Percentiles rank a stretch among this genome's conserved stretches.
Evolutionary conservation across 2,797 vertebrate species (phyloP).

Genomic region (Tarsius wallacei): DNA sequence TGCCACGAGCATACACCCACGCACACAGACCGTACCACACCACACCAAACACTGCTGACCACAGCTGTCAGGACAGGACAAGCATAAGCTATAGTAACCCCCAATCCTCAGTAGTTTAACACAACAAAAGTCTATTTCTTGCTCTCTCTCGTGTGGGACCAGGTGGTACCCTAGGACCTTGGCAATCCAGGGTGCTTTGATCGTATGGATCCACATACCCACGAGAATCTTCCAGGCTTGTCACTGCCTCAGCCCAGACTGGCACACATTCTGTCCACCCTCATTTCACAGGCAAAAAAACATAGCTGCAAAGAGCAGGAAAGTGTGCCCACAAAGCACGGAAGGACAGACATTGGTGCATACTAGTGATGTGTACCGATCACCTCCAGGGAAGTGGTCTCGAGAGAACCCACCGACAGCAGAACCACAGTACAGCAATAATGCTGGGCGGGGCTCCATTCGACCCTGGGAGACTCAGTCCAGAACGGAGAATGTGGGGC

Average conservation of each 20-base stretch:
- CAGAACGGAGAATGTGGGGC: not conserved
- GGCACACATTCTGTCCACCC: fast-evolving
- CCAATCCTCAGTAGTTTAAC: not conserved
- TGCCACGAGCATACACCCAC: not conserved
- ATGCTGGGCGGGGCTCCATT: too few relatives aligned
- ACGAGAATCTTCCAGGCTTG: not conserved
- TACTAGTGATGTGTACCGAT: not conserved
- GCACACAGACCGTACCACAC: fast-evolving
- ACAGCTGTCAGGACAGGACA: not conserved
- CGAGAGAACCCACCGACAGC: not conserved
- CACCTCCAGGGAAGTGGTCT: not conserved
- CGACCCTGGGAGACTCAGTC: not conserved
- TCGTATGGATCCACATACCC: not conserved
- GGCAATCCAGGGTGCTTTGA: not conserved
- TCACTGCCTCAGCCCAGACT: not conserved
- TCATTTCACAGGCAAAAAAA: not conserved
- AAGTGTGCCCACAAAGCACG: not conserved
- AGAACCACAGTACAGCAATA: not conserved
- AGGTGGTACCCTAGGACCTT: not conserved
- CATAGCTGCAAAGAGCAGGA: too few relatives aligned
- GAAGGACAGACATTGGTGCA: not conserved
- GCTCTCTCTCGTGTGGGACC: not conserved
- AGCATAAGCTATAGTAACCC: not conserved
- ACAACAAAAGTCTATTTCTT: not conserved
- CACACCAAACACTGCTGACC: not conserved